Evolutionary conservation across 2,113 vertebrate species (phyloP), one percentile per base, ranked within the genome.

Genomic region (Triplophysa rosa): DNA sequence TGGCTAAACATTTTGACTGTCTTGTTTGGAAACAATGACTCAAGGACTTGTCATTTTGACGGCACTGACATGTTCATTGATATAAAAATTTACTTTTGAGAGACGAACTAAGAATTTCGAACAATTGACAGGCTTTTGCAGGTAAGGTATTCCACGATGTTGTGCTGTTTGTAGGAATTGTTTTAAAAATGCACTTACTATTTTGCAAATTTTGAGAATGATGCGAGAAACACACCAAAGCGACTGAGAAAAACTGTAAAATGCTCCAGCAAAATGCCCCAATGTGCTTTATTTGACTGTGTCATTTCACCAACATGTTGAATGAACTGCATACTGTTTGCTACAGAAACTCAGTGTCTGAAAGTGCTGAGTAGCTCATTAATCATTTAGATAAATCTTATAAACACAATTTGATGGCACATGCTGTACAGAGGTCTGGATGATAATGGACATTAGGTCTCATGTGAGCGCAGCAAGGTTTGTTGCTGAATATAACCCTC

Each of bases 361-460:
- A 23, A 17, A 24, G 29, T 69, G 80, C 56, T 67, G 85, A 82
- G 75, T 79, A 86, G 78, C 78, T 87, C 88, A 90, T 89, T 87
- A 90, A 90, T 91, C 89, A 91, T 81, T 61, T 54, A 75, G 77
- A 80, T 84, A 73, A 82, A 85, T 84, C 67, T 79, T 6, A 16
- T 66, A 54, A n/a, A n/a, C 80, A 78, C 70, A 59, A 40, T 72
- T 49, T 79, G 86, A 88, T 84, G 67, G 80, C 86, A 75, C 76
- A 23, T 79, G 52, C 26, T 1, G 26, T 24, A 78, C 72, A 79
- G 79, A 61, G 40, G 49, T 63, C 8, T 3, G 19, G 72, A 66
- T 81, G 59, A 78, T 69, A 73, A 83, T 19, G 16, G 58, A 63
- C 21, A 24, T 10, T 56, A 63, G 77, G 67, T 64, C 47, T 69